These are phyloP conservation scores for Cinara cedri DNA, from an alignment of 2,888 invertebrate genomes.

Conservation along the genomic window DNA sequence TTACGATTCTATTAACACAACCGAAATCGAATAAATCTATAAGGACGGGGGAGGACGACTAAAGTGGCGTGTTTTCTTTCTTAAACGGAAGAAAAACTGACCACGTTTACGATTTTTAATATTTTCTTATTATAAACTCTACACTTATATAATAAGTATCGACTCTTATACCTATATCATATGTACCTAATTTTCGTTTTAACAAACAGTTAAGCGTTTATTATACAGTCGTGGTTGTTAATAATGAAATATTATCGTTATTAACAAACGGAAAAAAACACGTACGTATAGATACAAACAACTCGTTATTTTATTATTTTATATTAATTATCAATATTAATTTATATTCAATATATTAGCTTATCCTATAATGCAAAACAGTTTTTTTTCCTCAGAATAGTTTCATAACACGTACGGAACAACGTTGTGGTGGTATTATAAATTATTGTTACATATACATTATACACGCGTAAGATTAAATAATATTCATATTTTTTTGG, in stretches of 20 bases:
- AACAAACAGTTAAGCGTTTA: constrained; percentile 3
- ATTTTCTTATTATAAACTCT: background rate
- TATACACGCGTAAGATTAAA: too few relatives aligned
- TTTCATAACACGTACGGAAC: too few relatives aligned
- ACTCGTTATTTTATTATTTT: background rate
- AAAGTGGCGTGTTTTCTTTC: constrained; percentile 41
- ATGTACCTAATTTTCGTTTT: background rate
- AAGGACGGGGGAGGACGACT: background rate
- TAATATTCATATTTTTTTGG: too few relatives aligned
- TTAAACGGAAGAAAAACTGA: constrained; percentile 36
- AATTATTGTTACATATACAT: too few relatives aligned
- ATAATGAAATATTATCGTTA: too few relatives aligned
- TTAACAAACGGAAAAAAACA: constrained; percentile 4
- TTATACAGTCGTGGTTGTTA: constrained; percentile 33
- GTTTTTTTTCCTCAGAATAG: too few relatives aligned
- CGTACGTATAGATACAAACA: constrained; percentile 17
- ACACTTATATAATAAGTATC: too few relatives aligned
- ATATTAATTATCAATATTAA: too few relatives aligned
- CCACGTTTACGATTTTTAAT: constrained; percentile 35
- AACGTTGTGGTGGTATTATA: too few relatives aligned
- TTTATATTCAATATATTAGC: too few relatives aligned
- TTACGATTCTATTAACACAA: constrained; percentile 4
- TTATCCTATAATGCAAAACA: too few relatives aligned
- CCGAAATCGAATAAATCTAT: constrained; percentile 1
- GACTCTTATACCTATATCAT: background rate